Base-by-base conservation (phyloP, 2,797 vertebrate genomes). In the Clarias pachynema region DNA sequence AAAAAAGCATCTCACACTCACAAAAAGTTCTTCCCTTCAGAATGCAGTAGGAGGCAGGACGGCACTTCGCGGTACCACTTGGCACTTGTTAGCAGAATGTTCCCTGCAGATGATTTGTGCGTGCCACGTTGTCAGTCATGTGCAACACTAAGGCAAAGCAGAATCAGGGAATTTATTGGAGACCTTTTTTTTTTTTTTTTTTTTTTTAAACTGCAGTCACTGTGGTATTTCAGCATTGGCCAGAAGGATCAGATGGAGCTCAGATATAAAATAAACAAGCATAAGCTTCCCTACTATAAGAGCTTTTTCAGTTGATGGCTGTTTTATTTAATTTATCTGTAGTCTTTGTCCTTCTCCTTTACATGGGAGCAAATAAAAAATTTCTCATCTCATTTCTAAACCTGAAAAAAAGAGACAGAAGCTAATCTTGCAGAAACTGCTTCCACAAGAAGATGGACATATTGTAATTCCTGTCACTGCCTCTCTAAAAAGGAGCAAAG, bases 391-490 rank as follows among this genome's bases (percentile, higher is more conserved):
- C 60, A 26, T 6, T 44, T 44, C 6, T 44, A 63, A 63, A 63
- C 14, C 34, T 40, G 59, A 60, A 59, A 78, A 77, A 5, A 57
- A 24, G 26, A 56, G 9, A 62, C 78, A 44, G 37, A 65, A 18
- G 22, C 34, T 62, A 79, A 62, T 79, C 75, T 6, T 60, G 24
- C 10, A 72, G 31, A 72, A 59, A 34, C 44, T 7, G 63, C 31
- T 86, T 77, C 80, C 31, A 65, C 14, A 69, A 22, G 53, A 79
- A 59, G 81, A 87, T 84, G 72, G 83, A 88, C 63, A 16, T 84
- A 82, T 82, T 60, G 40, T 84, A 49, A 88, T 87, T 87, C 82
- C 65, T 82, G 73, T 84, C 62, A 70, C 84, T 86, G 34, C 40
- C n/a, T 22, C 69, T n/a, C 69, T 75, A 83, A 84, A 57, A 56